Conservation (phyloP, 2,113 vertebrate species). For the Micromys minutus region DNA sequence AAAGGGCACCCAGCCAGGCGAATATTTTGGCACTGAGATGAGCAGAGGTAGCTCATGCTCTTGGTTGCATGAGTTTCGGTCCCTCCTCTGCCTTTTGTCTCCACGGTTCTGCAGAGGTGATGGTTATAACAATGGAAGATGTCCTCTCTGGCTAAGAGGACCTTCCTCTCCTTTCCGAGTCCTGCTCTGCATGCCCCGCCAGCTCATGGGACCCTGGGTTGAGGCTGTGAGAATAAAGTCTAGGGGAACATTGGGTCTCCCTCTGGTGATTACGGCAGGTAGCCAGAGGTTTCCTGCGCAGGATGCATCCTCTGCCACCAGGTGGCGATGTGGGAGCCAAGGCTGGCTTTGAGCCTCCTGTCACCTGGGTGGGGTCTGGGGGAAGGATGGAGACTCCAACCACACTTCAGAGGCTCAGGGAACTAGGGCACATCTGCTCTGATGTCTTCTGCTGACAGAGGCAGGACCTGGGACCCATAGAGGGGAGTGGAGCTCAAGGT, state of each 20-base stretch:
- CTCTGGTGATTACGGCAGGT: background rate
- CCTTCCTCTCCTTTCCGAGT: background rate
- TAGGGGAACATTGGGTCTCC: no score
- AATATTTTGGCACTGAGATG: background rate
- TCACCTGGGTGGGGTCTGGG: background rate
- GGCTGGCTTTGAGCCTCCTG: no score
- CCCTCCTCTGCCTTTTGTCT: background rate
- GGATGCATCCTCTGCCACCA: background rate
- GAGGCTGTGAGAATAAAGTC: background rate
- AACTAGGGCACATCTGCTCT: background rate
- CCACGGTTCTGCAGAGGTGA: background rate
- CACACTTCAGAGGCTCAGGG: background rate
- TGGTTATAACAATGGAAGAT: background rate
- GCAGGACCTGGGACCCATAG: background rate
- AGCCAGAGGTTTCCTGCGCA: background rate
- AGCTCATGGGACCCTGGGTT: background rate
- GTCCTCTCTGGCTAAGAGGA: background rate
- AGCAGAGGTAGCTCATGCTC: background rate
- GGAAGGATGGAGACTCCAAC: background rate
- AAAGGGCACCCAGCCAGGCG: background rate
- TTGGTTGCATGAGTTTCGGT: background rate
- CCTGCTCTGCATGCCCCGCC: no score
- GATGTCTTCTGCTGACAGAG: background rate
- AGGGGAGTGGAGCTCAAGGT: slow-evolving; percentile 32
- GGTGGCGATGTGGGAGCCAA: background rate